A percentile compares a stretch with the other conserved stretches of the same genome.
phyloP scores from a whole-genome alignment of 2,888 invertebrate genomes.

The Lagria hirta region DNA sequence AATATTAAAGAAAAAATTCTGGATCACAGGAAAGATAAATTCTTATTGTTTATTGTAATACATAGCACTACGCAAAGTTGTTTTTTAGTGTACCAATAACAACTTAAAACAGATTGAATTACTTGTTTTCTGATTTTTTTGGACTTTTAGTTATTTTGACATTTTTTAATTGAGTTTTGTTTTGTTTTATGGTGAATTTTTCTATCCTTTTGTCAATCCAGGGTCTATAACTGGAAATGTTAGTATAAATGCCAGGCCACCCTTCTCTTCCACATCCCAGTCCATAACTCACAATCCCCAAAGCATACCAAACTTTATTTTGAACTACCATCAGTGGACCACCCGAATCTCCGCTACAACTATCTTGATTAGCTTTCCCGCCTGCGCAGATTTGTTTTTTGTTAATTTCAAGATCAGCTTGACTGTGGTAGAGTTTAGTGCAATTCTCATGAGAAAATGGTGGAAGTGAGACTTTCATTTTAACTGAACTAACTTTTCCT shows the following conservation, averaged over 20 bases:
- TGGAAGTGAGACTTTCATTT: slow-evolving; percentile 65
- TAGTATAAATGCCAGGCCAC: slow-evolving; percentile 72
- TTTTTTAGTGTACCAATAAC: no score
- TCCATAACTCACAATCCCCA: slow-evolving; percentile 72
- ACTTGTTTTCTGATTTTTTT: no score
- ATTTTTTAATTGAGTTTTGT: no score
- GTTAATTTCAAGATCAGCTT: slow-evolving; percentile 56
- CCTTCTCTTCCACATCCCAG: slow-evolving; percentile 66
- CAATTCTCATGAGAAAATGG: slow-evolving; percentile 60
- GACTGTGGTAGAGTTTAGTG: slow-evolving; percentile 55
- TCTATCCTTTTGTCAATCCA: slow-evolving; percentile 64
- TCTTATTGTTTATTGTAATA: no score
- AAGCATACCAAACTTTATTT: slow-evolving; percentile 51
- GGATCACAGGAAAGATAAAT: no score
- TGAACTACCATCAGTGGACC: slow-evolving; percentile 69
- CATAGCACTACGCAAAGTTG: no score
- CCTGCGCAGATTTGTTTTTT: slow-evolving; percentile 73
- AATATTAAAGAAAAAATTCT: no score
- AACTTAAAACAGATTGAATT: no score
- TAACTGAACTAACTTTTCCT: slow-evolving; percentile 50
- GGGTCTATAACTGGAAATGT: slow-evolving; percentile 60
- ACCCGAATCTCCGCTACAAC: slow-evolving; percentile 79
- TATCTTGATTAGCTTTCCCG: slow-evolving; percentile 67
- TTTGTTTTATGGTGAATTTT: no score
- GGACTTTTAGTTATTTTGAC: no score